Evolutionary conservation across 2,797 vertebrate genomes (phyloP).

Genomic region (Sarcoramphus papa): DNA sequence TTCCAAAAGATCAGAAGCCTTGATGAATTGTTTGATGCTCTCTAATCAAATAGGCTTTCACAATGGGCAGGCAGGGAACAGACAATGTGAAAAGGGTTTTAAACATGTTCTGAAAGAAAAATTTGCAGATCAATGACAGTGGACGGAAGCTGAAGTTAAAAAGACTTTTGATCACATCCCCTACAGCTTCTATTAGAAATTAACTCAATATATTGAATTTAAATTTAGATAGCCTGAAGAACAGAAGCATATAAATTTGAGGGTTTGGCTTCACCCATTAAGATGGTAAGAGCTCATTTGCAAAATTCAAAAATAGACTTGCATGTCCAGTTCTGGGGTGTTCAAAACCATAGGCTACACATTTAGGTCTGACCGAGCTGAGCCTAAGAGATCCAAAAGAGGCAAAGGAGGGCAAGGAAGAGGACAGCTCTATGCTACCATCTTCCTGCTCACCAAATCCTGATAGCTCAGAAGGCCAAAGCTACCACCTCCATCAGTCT

Average conservation of each 20-base stretch:
- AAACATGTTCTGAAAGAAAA: not conserved
- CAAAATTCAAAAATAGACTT: not conserved
- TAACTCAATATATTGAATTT: not conserved
- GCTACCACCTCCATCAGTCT: not conserved
- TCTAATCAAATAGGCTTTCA: not conserved
- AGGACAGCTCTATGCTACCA: not conserved
- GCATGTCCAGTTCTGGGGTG: not conserved
- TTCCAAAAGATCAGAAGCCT: not conserved
- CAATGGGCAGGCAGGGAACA: not conserved
- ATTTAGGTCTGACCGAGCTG: fast-evolving
- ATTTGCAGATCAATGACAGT: not conserved
- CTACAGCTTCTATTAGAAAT: not conserved
- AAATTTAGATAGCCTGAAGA: not conserved
- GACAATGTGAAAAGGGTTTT: not conserved
- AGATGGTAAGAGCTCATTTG: not conserved
- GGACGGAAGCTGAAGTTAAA: conserved; percentile 7
- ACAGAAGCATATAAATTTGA: not conserved
- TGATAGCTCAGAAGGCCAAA: not conserved
- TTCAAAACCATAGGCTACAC: not conserved
- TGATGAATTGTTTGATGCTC: not conserved
- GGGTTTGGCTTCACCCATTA: not conserved
- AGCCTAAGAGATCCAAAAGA: not conserved
- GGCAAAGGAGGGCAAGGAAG: not conserved
- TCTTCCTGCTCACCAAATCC: not conserved
- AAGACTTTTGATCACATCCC: conserved; percentile 7